A percentile compares a stretch with the other conserved stretches of the same genome.
phyloP scores from a whole-genome alignment of 2,797 vertebrate genomes.

The Smutsia temminckii region DNA sequence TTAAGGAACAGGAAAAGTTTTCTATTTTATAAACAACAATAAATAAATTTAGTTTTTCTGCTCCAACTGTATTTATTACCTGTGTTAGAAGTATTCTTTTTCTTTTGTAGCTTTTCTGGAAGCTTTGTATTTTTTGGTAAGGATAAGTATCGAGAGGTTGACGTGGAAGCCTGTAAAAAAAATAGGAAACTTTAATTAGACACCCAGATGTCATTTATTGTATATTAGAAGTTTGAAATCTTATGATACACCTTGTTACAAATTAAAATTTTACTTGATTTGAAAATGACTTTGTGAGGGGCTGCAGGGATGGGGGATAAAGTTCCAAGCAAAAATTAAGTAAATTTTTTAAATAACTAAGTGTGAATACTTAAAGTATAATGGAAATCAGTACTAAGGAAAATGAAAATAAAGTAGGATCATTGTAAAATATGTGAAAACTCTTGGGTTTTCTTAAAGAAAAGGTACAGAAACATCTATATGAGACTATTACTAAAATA shows the following conservation, averaged over 20 bases:
- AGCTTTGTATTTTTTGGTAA: constrained; percentile 93
- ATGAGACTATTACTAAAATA: not conserved
- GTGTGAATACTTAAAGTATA: not conserved
- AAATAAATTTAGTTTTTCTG: not conserved
- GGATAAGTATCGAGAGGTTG: constrained; percentile 90
- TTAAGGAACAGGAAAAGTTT: not conserved
- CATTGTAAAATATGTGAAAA: not conserved
- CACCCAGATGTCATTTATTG: not conserved
- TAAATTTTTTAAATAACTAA: not conserved
- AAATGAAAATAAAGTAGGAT: not conserved
- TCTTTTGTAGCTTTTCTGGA: constrained; percentile 87
- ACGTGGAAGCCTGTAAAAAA: constrained; percentile 86
- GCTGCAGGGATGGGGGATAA: not conserved
- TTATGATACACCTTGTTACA: not conserved
- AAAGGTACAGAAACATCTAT: not conserved
- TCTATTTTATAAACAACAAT: not conserved
- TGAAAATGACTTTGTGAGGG: not conserved
- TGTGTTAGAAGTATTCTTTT: constrained; percentile 82
- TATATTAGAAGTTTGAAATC: not conserved
- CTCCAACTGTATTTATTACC: constrained; percentile 81
- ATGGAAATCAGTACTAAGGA: not conserved
- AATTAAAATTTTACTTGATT: not conserved
- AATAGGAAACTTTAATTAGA: not conserved
- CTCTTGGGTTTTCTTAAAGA: not conserved
- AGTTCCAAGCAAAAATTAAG: not conserved